Conservation (phyloP, 1,140 invertebrate species). For the Drosophila azteca region DNA sequence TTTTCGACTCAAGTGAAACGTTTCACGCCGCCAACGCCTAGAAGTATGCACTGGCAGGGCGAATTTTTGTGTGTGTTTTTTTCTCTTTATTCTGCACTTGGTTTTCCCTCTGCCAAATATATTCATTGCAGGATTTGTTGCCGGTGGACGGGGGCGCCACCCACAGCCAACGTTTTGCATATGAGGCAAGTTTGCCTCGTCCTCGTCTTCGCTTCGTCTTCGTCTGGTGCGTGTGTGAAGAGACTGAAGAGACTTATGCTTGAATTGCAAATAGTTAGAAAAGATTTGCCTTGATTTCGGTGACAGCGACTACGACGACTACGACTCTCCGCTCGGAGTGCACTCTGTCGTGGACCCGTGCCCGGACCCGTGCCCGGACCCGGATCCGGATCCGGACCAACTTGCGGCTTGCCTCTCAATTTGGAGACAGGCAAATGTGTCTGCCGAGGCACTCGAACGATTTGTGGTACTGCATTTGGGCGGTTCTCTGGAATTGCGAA, state of each 20-base stretch:
- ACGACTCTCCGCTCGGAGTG: conserved; percentile 38
- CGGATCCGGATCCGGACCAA: conserved; percentile 17
- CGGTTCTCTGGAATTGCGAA: conserved; percentile 50
- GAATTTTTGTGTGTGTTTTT: conserved; percentile 25
- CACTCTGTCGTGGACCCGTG: conserved; percentile 30
- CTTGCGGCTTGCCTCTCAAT: conserved; percentile 50
- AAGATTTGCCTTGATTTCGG: conserved; percentile 76
- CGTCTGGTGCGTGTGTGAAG: conserved; percentile 14
- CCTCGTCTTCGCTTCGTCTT: too few relatives aligned
- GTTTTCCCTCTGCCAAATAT: conserved; percentile 62
- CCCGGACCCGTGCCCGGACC: background rate
- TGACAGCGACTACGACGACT: conserved; percentile 21
- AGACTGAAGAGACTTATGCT: conserved; percentile 66
- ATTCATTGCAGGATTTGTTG: conserved; percentile 78
- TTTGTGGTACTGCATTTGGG: conserved; percentile 79
- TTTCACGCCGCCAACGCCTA: conserved; percentile 74
- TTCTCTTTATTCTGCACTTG: conserved; percentile 3
- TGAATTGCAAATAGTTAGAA: conserved; percentile 82
- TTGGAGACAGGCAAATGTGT: conserved; percentile 44
- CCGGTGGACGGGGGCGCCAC: conserved; percentile 29
- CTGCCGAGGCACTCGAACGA: conserved; percentile 64
- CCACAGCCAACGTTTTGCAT: conserved; percentile 57
- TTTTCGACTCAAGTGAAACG: conserved; percentile 54
- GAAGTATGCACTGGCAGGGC: conserved; percentile 53
- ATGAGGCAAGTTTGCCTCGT: conserved; percentile 34